Conservation (phyloP, 2,888 invertebrate genomes). For the Nymphalis urticae region DNA sequence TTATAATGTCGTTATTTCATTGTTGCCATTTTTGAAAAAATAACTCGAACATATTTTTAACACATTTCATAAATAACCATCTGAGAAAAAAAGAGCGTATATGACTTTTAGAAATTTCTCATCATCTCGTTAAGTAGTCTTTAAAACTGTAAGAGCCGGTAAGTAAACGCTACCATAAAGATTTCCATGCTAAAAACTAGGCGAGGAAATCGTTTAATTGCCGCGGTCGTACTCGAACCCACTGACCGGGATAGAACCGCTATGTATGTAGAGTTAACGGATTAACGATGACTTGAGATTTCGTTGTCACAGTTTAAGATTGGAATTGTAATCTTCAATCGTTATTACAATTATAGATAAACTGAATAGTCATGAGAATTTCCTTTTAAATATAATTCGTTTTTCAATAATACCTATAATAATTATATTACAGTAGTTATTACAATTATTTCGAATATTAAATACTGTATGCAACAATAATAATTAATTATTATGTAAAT, state of each 20-base stretch:
- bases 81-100: background rate
- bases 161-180: conserved; percentile 18
- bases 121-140: background rate
- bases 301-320: conserved; percentile 30
- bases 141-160: conserved; percentile 22
- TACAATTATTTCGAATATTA: no score
- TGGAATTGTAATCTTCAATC: conserved; percentile 23
- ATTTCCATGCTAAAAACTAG: conserved; percentile 37
- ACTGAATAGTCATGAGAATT: no score
- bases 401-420: no score
- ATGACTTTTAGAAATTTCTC: background rate
- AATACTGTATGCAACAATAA: no score
- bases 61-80: background rate
- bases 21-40: conserved; percentile 13
- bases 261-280: conserved; percentile 47
- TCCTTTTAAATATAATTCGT: no score
- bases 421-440: no score
- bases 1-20: conserved; percentile 3
- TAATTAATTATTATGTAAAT: no score
- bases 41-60: background rate
- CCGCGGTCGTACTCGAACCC: conserved; percentile 47
- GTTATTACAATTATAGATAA: background rate
- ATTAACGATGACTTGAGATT: conserved; percentile 43
- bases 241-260: conserved; percentile 57
- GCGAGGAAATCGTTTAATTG: conserved; percentile 52